Base-by-base conservation (phyloP, 2,888 invertebrate genomes). In the Acleris emargana region DNA sequence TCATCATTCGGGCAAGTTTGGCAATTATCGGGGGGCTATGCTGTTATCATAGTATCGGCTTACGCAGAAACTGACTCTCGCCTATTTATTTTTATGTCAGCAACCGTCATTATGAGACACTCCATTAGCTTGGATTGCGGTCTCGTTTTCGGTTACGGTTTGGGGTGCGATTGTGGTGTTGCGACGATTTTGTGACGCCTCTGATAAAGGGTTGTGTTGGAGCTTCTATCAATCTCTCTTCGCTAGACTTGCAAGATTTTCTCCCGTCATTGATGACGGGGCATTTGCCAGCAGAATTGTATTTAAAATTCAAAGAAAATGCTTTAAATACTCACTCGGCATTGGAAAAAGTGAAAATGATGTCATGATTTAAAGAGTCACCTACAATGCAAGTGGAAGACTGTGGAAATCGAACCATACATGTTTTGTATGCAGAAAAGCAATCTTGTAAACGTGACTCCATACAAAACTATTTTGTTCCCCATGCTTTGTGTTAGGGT, bases 61-160 rank as follows among this genome's bases (percentile, higher is more conserved):
- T 92, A 92, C 92, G 88, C 88, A 91, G 91, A 91, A 91, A 91
- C 92, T 85, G 92, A 91, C 86, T 91, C 91, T 90, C 85, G 90
- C 89, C 92, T 92, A 92, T 92, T 92, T 92, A 91, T 92, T 92
- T 92, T 92, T 92, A 92, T 92, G 92, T 92, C 92, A 91, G 90
- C 90, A 91, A 90, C 91, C 91, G 90, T 91, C 92, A 91, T 92
- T 91, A 91, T 90, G 91, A 89, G 91, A 91, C 91, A 92, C 92
- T 92, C 92, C 92, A 92, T 92, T 92, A 92, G 91, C 88, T 92
- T 84, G 91, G 91, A 92, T 92, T 91, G 91, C 90, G 88, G 89
- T 84, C 84, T 86, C 87, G 90, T 88, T 90, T 91, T 92, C 88
- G 89, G 91, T 91, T 91, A 89, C 91, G 85, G 83, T 84, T 81